Conservation (phyloP, 2,797 vertebrate species). For the Poeciliopsis gracilis region DNA sequence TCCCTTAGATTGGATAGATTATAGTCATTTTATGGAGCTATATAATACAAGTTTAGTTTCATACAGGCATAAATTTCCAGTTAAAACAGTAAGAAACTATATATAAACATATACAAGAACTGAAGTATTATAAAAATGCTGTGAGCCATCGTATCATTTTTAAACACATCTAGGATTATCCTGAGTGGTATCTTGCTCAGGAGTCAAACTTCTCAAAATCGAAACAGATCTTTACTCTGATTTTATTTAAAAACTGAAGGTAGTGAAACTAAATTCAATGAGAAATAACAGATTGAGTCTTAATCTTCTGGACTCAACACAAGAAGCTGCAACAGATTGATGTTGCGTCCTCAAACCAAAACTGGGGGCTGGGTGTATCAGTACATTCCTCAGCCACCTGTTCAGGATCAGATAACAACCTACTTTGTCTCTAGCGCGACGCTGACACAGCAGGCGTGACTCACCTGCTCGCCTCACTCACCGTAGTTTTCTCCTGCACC, state of each 20-base stretch:
- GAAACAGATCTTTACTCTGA: not conserved
- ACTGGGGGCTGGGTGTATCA: constrained; percentile 14
- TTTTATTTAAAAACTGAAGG: not conserved
- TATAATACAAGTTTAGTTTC: not conserved
- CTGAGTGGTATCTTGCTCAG: not conserved
- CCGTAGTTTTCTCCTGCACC: not conserved
- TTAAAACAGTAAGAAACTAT: not conserved
- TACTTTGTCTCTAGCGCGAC: too few species aligned
- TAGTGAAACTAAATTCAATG: not conserved
- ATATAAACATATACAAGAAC: not conserved
- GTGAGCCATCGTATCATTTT: not conserved
- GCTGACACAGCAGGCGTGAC: not conserved
- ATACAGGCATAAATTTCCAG: not conserved
- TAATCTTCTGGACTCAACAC: not conserved
- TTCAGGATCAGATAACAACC: constrained; percentile 44
- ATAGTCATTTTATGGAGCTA: not conserved
- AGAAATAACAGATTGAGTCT: not conserved
- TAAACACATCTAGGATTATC: not conserved
- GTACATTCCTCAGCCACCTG: constrained; percentile 14
- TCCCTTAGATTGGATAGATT: not conserved
- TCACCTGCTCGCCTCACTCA: not conserved
- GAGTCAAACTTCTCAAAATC: not conserved
- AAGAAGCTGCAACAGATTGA: not conserved
- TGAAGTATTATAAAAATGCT: not conserved
- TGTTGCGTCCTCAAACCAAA: constrained; percentile 9